These are phyloP conservation scores for Agrotis segetum DNA, from an alignment of 2,888 invertebrate species.

Conservation along the genomic window DNA sequence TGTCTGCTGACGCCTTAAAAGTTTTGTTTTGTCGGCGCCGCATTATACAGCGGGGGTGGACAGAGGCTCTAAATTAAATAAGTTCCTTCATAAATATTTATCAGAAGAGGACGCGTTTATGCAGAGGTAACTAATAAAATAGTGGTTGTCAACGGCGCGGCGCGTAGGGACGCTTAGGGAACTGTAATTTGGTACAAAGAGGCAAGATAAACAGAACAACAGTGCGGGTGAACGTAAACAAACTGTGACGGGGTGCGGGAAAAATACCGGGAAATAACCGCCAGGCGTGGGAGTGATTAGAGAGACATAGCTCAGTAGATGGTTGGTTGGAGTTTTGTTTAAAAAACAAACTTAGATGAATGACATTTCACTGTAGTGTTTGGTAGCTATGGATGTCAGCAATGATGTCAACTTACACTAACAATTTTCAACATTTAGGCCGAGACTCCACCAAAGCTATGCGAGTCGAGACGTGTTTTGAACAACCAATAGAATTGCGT, in stretches of 20 bases:
- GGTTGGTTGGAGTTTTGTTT: not conserved
- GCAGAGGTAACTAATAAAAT: slow-evolving; percentile 64
- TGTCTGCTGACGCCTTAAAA: slow-evolving; percentile 27
- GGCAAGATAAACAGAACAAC: slow-evolving; percentile 35
- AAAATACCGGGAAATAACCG: not conserved
- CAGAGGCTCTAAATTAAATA: slow-evolving; percentile 69
- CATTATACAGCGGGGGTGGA: slow-evolving; percentile 62
- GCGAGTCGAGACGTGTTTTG: no score
- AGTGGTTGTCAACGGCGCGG: slow-evolving; percentile 46
- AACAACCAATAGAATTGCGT: no score
- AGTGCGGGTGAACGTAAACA: slow-evolving; percentile 9
- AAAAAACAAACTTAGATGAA: not conserved
- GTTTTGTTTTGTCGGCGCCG: slow-evolving; percentile 41
- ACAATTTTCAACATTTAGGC: no score
- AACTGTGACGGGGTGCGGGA: not conserved
- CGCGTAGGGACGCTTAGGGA: slow-evolving; percentile 18
- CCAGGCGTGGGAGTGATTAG: not conserved
- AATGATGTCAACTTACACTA: no score
- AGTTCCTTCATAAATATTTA: slow-evolving; percentile 72
- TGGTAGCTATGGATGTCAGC: no score
- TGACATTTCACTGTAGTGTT: not conserved
- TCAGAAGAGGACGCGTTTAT: slow-evolving; percentile 56
- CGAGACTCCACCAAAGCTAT: no score
- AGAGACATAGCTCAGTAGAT: not conserved
- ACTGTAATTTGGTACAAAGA: slow-evolving; percentile 36